phyloP scores from a whole-genome alignment of 2,797 vertebrate species.

The Semotilus atromaculatus region DNA sequence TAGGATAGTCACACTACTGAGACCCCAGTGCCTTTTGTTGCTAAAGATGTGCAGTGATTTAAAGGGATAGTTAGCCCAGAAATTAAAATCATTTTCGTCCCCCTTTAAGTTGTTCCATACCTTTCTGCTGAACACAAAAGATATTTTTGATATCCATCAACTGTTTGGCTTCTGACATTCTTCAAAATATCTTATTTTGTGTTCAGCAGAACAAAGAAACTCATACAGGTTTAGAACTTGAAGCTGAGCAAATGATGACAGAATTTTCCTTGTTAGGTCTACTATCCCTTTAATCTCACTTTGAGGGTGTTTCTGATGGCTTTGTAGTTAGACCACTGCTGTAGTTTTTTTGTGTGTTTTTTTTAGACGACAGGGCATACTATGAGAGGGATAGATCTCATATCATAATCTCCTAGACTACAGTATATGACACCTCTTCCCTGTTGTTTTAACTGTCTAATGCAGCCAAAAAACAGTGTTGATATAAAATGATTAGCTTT shows the following conservation, averaged over 20 bases:
- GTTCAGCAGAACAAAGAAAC: neutral
- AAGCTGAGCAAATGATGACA: neutral
- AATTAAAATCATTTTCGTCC: neutral
- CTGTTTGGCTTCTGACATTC: no score
- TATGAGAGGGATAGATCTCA: neutral
- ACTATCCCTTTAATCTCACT: neutral
- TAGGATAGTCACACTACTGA: neutral
- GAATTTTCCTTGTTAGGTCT: neutral
- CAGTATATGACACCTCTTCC: neutral
- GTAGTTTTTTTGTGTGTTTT: neutral
- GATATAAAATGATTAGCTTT: neutral
- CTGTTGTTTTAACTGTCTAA: neutral
- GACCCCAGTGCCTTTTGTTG: slow-evolving; percentile 36
- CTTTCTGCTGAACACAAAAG: neutral
- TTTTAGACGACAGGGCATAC: neutral
- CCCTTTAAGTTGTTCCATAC: neutral
- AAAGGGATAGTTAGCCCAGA: neutral
- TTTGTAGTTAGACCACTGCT: slow-evolving; percentile 1
- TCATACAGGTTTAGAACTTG: neutral
- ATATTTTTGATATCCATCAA: no score
- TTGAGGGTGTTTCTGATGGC: neutral
- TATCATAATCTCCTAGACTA: neutral
- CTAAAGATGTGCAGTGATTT: neutral
- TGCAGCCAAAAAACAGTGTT: neutral
- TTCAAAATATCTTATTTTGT: no score